A percentile compares a stretch with the other conserved stretches of the same genome.
phyloP scores from a whole-genome alignment of 2,113 vertebrate species.

The Athene noctua region DNA sequence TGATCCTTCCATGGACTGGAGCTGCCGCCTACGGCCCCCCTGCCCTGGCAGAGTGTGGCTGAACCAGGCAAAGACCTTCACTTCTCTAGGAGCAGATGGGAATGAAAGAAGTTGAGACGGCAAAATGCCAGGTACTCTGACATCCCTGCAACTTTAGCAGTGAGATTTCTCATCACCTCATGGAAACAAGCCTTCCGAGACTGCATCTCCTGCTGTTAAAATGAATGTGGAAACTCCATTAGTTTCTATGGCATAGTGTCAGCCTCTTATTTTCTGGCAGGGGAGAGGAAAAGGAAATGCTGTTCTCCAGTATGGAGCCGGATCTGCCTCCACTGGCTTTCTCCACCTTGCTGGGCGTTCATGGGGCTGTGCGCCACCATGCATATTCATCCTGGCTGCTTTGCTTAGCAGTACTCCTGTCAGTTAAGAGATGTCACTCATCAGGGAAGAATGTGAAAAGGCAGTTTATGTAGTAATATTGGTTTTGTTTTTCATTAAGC shows the following conservation, averaged over 20 bases:
- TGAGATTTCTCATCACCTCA: slow-evolving; percentile 43
- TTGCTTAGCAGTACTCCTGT: slow-evolving; percentile 48
- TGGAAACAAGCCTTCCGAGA: slow-evolving; percentile 55
- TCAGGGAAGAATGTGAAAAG: slow-evolving; percentile 48
- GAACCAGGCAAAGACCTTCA: not conserved
- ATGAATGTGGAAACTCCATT: slow-evolving; percentile 61
- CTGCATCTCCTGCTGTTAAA: slow-evolving; percentile 44
- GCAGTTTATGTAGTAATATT: slow-evolving; percentile 52
- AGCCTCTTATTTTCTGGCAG: slow-evolving; percentile 30
- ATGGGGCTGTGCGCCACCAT: not conserved
- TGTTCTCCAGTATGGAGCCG: not conserved
- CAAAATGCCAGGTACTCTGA: slow-evolving; percentile 15
- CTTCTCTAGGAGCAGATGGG: slow-evolving; percentile 25
- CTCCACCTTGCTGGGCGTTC: not conserved
- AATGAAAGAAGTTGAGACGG: not conserved
- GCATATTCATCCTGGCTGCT: slow-evolving; percentile 57
- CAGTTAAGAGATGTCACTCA: slow-evolving; percentile 49
- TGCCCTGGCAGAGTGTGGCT: not conserved
- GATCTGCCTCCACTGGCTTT: slow-evolving; percentile 28
- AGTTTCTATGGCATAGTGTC: slow-evolving; percentile 43
- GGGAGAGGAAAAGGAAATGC: slow-evolving; percentile 10
- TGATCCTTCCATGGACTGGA: not conserved
- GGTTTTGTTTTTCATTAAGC: slow-evolving; percentile 49
- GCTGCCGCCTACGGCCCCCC: not conserved
- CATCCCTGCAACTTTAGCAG: slow-evolving; percentile 30